A percentile compares a stretch with the other conserved stretches of the same genome.
These are phyloP conservation scores for Cyclina sinensis DNA, from an alignment of 1,140 invertebrate species.

Conservation along the genomic window DNA sequence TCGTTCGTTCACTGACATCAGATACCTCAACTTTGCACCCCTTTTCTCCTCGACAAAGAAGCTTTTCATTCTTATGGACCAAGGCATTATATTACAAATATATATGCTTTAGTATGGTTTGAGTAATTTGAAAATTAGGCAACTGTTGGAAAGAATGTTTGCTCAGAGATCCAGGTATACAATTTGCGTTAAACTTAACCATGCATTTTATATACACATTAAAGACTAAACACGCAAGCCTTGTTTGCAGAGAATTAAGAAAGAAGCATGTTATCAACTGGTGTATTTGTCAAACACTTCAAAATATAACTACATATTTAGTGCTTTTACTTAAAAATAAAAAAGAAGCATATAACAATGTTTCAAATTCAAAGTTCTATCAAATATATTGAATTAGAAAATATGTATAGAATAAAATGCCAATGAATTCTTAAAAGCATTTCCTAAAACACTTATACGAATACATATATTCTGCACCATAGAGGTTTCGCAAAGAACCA, in stretches of 20 bases:
- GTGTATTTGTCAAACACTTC: background rate
- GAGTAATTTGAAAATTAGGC: slow-evolving; percentile 29
- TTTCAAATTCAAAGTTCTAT: background rate
- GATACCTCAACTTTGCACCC: background rate
- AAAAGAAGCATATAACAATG: background rate
- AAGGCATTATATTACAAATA: background rate
- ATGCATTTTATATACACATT: slow-evolving; percentile 3
- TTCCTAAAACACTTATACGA: no score
- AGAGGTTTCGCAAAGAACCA: no score
- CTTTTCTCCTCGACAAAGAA: background rate
- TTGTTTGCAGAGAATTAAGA: slow-evolving; percentile 2
- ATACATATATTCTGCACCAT: no score
- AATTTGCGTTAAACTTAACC: slow-evolving; percentile 28
- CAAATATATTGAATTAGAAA: background rate
- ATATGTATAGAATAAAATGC: no score
- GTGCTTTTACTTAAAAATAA: slow-evolving; percentile 1
- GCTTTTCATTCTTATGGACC: background rate
- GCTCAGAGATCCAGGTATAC: background rate
- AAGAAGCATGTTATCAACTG: slow-evolving; percentile 7
- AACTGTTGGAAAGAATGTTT: background rate
- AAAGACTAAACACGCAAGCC: background rate
- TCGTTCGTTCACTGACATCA: background rate
- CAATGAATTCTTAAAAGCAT: no score
- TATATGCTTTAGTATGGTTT: background rate
- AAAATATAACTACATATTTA: background rate